Percentiles rank a stretch among this genome's conserved stretches.
These are phyloP conservation scores for Chaunax sp. DNA, from an alignment of 2,797 vertebrate species.

Conservation along the genomic window DNA sequence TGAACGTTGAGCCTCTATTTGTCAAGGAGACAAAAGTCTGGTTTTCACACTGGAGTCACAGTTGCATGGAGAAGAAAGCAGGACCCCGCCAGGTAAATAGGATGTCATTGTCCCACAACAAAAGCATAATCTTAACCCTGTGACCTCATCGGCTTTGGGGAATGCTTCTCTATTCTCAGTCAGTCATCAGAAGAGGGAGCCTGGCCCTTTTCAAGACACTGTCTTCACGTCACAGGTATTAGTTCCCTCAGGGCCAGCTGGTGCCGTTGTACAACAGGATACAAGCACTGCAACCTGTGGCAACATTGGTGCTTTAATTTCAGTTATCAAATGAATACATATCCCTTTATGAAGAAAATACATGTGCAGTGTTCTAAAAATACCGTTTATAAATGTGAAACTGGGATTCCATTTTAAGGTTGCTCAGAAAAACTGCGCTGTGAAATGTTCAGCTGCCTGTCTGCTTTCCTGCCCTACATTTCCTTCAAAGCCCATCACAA, in stretches of 20 bases:
- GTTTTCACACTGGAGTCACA: conserved; percentile 81
- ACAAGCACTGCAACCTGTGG: conserved; percentile 57
- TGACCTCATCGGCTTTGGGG: conserved; percentile 82
- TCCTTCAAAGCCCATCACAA: conserved; percentile 67
- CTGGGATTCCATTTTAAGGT: conserved; percentile 7
- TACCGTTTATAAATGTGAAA: background rate
- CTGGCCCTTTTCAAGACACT: conserved; percentile 58
- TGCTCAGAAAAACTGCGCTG: conserved; percentile 18
- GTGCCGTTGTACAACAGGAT: conserved; percentile 58
- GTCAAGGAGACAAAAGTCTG: conserved; percentile 80
- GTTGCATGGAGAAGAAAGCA: conserved; percentile 82
- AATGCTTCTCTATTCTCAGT: conserved; percentile 71
- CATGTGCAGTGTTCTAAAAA: background rate
- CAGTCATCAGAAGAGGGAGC: conserved; percentile 68
- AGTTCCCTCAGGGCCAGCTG: conserved; percentile 53
- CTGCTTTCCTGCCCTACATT: conserved; percentile 64
- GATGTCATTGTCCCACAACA: conserved; percentile 83
- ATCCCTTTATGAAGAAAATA: background rate
- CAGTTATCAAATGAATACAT: conserved; percentile 8
- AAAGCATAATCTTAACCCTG: conserved; percentile 82
- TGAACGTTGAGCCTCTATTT: conserved; percentile 79
- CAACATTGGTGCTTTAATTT: conserved; percentile 32
- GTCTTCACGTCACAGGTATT: conserved; percentile 67
- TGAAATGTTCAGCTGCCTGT: conserved; percentile 31
- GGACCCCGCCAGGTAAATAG: conserved; percentile 84